These are phyloP conservation scores for Microtus ochrogaster DNA, from an alignment of 2,113 vertebrate species.

Conservation along the genomic window DNA sequence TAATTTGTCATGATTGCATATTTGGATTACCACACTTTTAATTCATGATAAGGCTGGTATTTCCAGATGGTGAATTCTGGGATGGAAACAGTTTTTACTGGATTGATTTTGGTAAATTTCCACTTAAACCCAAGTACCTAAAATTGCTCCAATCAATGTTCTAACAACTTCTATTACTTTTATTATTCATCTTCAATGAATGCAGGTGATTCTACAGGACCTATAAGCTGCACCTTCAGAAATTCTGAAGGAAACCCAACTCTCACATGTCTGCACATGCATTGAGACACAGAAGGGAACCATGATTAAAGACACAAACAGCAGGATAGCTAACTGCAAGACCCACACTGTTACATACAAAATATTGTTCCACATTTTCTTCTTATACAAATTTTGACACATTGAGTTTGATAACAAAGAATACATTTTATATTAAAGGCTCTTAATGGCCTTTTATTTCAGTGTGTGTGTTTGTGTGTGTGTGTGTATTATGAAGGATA, in stretches of 20 bases:
- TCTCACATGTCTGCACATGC: accelerated
- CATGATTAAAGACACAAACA: neutral
- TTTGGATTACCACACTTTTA: neutral
- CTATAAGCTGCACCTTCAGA: neutral
- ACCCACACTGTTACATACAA: too few species aligned
- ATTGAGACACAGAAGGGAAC: neutral
- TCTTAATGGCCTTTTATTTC: too few species aligned
- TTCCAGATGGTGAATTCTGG: neutral
- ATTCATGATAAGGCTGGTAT: neutral
- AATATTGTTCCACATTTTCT: neutral
- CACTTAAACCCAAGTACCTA: neutral
- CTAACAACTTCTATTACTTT: neutral
- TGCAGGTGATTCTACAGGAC: neutral
- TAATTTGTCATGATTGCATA: neutral
- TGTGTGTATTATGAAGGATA: neutral
- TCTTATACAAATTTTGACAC: neutral
- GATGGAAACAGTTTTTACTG: neutral
- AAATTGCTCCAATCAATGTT: neutral
- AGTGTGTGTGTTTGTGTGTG: neutral
- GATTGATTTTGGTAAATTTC: neutral
- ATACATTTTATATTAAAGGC: neutral
- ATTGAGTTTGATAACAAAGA: neutral
- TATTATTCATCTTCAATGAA: neutral
- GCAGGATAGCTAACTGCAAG: neutral
- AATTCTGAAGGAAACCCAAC: accelerated